Percentiles rank a stretch among this genome's conserved stretches.
These are phyloP conservation scores for Xylota sylvarum DNA, from an alignment of 2,888 invertebrate species.

Conservation along the genomic window DNA sequence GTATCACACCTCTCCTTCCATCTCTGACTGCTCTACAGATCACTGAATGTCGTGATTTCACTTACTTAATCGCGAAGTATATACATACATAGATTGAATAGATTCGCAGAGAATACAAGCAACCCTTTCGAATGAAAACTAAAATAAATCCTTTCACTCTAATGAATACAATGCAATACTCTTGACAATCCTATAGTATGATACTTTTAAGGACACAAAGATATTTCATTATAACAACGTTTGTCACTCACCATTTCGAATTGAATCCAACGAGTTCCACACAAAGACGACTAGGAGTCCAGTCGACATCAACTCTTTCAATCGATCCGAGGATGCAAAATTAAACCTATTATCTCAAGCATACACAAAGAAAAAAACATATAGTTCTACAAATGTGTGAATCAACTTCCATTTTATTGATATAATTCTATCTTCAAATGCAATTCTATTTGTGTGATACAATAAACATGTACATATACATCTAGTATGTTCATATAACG, in stretches of 20 bases:
- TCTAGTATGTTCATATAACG: conserved; percentile 38
- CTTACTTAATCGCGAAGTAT: too few species aligned
- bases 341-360: background rate
- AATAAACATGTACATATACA: conserved; percentile 43
- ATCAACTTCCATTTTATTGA: conserved; percentile 69
- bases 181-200: background rate
- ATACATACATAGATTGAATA: too few species aligned
- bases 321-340: background rate
- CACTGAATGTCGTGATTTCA: too few species aligned
- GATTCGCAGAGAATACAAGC: too few species aligned
- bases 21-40: too few species aligned
- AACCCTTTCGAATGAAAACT: too few species aligned
- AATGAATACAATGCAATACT: background rate
- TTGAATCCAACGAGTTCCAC: background rate
- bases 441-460: conserved; percentile 59
- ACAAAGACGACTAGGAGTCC: background rate
- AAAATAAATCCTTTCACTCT: too few species aligned
- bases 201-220: background rate
- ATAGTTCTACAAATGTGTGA: conserved; percentile 65
- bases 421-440: conserved; percentile 52
- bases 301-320: background rate
- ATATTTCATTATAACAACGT: background rate
- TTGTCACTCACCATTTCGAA: background rate
- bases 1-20: too few species aligned
- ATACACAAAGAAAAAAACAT: conserved; percentile 19